Conservation (phyloP, 2,888 invertebrate species). For the Leucozona laternaria region DNA sequence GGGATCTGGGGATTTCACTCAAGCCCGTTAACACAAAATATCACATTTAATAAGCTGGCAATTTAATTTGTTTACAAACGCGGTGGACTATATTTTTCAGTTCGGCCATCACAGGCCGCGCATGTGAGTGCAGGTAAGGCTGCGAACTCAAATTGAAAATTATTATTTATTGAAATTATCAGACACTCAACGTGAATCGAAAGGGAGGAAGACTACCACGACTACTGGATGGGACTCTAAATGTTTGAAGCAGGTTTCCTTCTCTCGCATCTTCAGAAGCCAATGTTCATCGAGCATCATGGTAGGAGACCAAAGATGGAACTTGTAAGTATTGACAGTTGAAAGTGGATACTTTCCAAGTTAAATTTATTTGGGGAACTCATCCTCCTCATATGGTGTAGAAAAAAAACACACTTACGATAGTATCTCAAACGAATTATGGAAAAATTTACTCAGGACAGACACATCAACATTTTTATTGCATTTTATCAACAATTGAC, state of each 20-base stretch:
- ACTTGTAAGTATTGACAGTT: constrained; percentile 64
- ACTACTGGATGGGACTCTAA: constrained; percentile 48
- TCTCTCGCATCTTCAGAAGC: constrained; percentile 18
- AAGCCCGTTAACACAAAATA: constrained; percentile 70
- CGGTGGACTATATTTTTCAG: constrained; percentile 69
- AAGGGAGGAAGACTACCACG: constrained; percentile 14
- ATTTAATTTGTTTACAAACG: constrained; percentile 74
- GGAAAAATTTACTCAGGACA: neutral
- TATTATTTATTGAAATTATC: constrained; percentile 71
- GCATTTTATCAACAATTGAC: constrained; percentile 18
- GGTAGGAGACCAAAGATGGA: constrained; percentile 42
- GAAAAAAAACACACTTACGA: constrained; percentile 8
- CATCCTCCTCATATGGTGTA: constrained; percentile 36
- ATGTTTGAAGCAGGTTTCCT: constrained; percentile 42
- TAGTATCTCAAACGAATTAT: constrained; percentile 38
- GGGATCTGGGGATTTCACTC: constrained; percentile 35
- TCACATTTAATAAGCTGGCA: constrained; percentile 73
- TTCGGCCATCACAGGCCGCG: neutral
- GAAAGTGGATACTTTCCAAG: constrained; percentile 59
- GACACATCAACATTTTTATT: constrained; percentile 15
- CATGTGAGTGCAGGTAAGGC: neutral
- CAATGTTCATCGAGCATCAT: constrained; percentile 68
- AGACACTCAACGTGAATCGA: constrained; percentile 36
- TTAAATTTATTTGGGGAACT: constrained; percentile 55
- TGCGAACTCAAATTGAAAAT: constrained; percentile 65